phyloP scores from a whole-genome alignment of 1,140 invertebrate genomes.

The Prorops nasuta region DNA sequence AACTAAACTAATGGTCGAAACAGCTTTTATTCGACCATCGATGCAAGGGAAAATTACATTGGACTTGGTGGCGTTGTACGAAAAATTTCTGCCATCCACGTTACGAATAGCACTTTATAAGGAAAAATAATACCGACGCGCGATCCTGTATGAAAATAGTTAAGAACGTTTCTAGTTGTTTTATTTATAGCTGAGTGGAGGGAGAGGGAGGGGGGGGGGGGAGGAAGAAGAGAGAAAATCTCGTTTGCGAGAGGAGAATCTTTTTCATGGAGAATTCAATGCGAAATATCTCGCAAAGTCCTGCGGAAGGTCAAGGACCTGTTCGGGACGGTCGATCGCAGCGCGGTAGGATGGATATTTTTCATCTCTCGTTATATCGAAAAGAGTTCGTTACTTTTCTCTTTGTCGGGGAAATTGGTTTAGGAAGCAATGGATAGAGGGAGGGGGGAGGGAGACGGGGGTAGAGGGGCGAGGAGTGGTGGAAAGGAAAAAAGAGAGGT shows the following conservation, averaged over 20 bases:
- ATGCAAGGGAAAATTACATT: no score
- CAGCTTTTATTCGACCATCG: no score
- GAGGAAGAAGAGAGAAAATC: neutral
- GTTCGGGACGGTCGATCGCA: neutral
- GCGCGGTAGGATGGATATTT: neutral
- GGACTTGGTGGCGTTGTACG: no score
- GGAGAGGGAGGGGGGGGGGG: neutral
- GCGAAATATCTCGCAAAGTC: neutral
- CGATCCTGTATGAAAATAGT: no score
- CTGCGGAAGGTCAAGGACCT: neutral
- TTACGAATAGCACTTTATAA: no score
- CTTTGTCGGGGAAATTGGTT: neutral
- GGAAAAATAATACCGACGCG: no score
- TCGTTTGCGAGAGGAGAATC: neutral
- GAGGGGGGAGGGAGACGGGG: neutral
- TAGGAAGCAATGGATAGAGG: neutral
- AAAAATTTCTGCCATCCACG: no score
- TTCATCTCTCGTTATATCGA: slow-evolving; percentile 3
- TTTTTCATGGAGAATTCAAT: neutral
- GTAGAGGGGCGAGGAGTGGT: neutral
- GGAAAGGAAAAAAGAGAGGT: neutral
- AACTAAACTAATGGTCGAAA: no score
- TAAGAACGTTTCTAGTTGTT: no score
- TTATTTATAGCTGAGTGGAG: no score
- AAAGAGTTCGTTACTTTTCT: neutral